Evolutionary conservation across 2,888 invertebrate genomes (phyloP).

Genomic region (Apamea monoglypha): DNA sequence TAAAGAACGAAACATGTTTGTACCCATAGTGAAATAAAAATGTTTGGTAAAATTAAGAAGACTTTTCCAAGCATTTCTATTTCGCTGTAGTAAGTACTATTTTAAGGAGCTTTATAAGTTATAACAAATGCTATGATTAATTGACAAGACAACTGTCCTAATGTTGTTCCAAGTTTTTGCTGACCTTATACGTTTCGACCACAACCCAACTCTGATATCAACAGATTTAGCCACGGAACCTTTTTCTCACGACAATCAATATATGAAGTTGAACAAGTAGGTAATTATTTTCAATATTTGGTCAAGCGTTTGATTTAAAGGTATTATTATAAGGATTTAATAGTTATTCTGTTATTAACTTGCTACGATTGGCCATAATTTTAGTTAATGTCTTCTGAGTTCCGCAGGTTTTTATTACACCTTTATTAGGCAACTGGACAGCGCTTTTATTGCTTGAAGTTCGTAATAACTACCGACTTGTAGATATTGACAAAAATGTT

Average conservation of each 20-base stretch:
- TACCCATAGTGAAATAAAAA: neutral
- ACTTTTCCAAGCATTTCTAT: neutral
- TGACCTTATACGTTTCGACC: conserved; percentile 15
- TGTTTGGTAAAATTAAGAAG: neutral
- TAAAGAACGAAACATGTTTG: neutral
- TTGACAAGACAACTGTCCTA: conserved; percentile 3
- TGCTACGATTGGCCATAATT: conserved; percentile 29
- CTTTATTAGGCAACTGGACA: conserved; percentile 27
- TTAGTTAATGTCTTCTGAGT: conserved; percentile 22
- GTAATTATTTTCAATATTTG: conserved; percentile 51
- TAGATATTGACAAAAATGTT: conserved; percentile 12
- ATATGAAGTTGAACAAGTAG: conserved; percentile 32
- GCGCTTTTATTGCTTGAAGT: conserved; percentile 15
- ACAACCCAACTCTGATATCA: conserved; percentile 7
- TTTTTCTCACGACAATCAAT: conserved; percentile 56
- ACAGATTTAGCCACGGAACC: conserved; percentile 1
- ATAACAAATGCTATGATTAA: conserved; percentile 16
- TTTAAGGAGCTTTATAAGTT: neutral
- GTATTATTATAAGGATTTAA: conserved; percentile 33
- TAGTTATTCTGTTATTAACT: conserved; percentile 30
- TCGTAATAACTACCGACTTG: conserved; percentile 4
- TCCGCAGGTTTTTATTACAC: conserved; percentile 15
- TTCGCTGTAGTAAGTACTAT: neutral
- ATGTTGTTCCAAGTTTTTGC: conserved; percentile 21
- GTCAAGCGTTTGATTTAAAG: conserved; percentile 20